Conservation (phyloP, 2,888 invertebrate species). For the Pedicia rivosa region DNA sequence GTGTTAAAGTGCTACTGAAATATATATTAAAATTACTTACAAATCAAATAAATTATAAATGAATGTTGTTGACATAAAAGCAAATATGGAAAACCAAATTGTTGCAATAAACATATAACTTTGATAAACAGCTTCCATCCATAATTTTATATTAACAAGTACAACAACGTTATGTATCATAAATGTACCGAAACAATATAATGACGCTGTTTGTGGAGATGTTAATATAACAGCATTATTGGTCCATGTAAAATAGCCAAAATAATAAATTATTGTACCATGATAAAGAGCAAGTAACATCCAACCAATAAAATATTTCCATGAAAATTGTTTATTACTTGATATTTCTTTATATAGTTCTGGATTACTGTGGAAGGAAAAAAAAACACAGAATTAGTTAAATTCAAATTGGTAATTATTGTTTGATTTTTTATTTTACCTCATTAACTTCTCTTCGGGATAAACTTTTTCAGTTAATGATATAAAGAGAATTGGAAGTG, state of each 20-base stretch:
- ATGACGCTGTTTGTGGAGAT: slow-evolving; percentile 36
- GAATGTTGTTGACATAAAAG: slow-evolving; percentile 37
- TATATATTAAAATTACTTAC: slow-evolving; percentile 35
- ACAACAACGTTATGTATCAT: slow-evolving; percentile 40
- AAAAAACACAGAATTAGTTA: background rate
- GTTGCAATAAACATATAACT: slow-evolving; percentile 35
- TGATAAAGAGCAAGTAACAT: slow-evolving; percentile 44
- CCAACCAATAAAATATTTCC: slow-evolving; percentile 46
- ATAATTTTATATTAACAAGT: slow-evolving; percentile 42
- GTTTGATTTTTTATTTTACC: slow-evolving; percentile 28
- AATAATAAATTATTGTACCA: slow-evolving; percentile 41
- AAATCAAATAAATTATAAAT: slow-evolving; percentile 38
- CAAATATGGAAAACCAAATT: slow-evolving; percentile 36
- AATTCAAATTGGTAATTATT: background rate
- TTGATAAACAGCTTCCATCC: slow-evolving; percentile 44
- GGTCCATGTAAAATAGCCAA: slow-evolving; percentile 31
- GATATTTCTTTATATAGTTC: slow-evolving; percentile 46
- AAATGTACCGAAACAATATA: slow-evolving; percentile 42
- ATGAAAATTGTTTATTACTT: slow-evolving; percentile 46
- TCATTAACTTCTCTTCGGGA: slow-evolving; percentile 34
- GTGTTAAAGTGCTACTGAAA: background rate
- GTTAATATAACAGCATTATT: slow-evolving; percentile 33
- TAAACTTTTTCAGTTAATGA: slow-evolving; percentile 62
- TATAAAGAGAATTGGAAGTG: slow-evolving; percentile 54
- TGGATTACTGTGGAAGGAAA: slow-evolving; percentile 35